These are phyloP conservation scores for Drosophila elegans DNA, from an alignment of 1,140 invertebrate genomes.

Conservation along the genomic window DNA sequence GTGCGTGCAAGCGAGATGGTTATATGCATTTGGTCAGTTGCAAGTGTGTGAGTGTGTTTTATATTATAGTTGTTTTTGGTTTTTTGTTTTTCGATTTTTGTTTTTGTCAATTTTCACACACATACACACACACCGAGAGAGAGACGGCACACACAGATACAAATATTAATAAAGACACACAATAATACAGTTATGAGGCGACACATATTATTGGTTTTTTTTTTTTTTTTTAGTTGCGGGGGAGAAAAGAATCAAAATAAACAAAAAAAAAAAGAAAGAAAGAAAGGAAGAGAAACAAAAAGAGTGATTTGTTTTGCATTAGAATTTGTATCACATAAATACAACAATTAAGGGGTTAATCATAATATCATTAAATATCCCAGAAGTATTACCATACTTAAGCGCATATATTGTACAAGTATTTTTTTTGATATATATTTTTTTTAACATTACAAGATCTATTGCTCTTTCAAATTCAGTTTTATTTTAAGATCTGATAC, in stretches of 20 bases:
- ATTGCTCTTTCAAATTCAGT: no score
- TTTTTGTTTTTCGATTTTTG: conserved; percentile 15
- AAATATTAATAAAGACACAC: conserved; percentile 40
- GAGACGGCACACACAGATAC: conserved; percentile 48
- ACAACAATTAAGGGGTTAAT: conserved; percentile 32
- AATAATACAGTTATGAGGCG: conserved; percentile 47
- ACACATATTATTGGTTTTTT: conserved; percentile 32
- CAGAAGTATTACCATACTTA: neutral
- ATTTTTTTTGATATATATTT: neutral
- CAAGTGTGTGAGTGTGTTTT: conserved; percentile 27
- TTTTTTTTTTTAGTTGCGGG: conserved; percentile 16
- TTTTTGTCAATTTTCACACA: conserved; percentile 30
- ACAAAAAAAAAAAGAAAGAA: conserved; percentile 22
- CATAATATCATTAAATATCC: neutral
- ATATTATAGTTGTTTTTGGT: conserved; percentile 8
- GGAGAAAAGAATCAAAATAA: conserved; percentile 18
- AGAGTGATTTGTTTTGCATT: conserved; percentile 29
- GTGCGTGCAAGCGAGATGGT: conserved; percentile 41
- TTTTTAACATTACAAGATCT: neutral
- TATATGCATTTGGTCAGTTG: conserved; percentile 22
- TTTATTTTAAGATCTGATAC: no score
- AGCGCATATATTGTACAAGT: neutral
- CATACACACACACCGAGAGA: conserved; percentile 8
- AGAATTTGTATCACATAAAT: conserved; percentile 35
- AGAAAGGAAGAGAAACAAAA: conserved; percentile 36